phyloP scores from a whole-genome alignment of 30 jellyfish, hydroid and myxozoan species.

The Chrysaora quinquecirrha region DNA sequence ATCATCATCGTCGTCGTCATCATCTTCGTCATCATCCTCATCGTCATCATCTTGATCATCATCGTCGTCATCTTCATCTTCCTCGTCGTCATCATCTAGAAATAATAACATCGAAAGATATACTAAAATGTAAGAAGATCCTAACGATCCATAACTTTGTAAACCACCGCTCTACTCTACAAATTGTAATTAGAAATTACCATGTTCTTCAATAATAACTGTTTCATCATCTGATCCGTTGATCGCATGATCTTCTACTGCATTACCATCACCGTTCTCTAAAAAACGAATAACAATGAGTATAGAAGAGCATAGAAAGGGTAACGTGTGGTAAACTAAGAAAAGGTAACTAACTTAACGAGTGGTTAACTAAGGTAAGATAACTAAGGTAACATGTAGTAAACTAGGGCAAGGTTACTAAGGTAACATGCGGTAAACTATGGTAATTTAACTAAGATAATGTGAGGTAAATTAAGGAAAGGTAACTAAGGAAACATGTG shows the following conservation, averaged over 20 bases:
- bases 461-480: background rate
- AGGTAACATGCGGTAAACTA: background rate
- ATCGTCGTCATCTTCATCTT: conserved; percentile 42
- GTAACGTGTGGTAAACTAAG: background rate
- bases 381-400: no score
- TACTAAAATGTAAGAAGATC: background rate
- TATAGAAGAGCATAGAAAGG: background rate
- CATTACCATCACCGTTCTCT: conserved; percentile 24
- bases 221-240: conserved; percentile 53
- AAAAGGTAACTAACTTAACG: background rate
- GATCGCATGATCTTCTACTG: conserved; percentile 47
- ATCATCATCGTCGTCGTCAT: conserved; percentile 46
- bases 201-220: conserved; percentile 60
- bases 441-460: no score
- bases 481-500: background rate
- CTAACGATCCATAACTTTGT: no score
- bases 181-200: no score
- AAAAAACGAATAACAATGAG: background rate
- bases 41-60: conserved; percentile 57
- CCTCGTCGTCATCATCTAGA: conserved; percentile 55
- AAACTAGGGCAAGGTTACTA: background rate
- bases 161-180: no score
- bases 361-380: background rate
- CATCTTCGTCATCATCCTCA: conserved; percentile 78
- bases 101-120: background rate